Evolutionary conservation across 2,888 invertebrate species (phyloP), one percentile per base, ranked within the genome.

Genomic region (Uropetala carovei): DNA sequence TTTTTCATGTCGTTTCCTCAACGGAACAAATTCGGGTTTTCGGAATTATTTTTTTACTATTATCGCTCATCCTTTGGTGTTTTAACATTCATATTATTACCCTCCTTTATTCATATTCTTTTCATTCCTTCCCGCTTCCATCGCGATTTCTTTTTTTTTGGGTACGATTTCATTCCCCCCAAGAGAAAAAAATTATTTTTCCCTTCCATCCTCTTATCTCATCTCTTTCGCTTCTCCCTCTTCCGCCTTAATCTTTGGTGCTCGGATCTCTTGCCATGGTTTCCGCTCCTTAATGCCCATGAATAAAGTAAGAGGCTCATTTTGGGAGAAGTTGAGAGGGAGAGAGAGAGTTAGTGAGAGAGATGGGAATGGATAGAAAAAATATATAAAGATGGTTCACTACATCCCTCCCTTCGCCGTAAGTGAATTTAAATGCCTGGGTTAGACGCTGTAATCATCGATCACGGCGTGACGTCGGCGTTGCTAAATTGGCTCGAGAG

Each of bases 251-350:
- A 43, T 43, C 43, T 43, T 5, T 43, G 3, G 43, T 43, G 43
- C 75, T 68, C n/a, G 68, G 68, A n/a, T 68, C 68, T 75, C 75
- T 75, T 75, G 75, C 22, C 27, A 75, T 27, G 75, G n/a, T 27
- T 75, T 75, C 75, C 75, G 75, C 75, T 75, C 18, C 75, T 75
- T 75, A 75, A 75, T 75, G 75, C 75, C 27, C 75, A 75, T 75
- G 75, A 75, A 75, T 75, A 75, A 75, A 75, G 75, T 75, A 75
- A 75, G 75, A 14, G 27, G 75, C 75, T 75, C 22, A 75, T 75
- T 75, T 75, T 27, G 10, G 0, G 68, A 22, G 68, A 68, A 22
- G 18, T 18, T n/a, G 68, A 68, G 75, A 75, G 27, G 10, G 75
- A 75, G 3, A 64, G 68, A 68, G 68, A 22, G 68, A 68, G 68